A percentile compares a stretch with the other conserved stretches of the same genome.
These are phyloP conservation scores for Tortricodes alternella DNA, from an alignment of 2,888 invertebrate genomes.

Conservation along the genomic window DNA sequence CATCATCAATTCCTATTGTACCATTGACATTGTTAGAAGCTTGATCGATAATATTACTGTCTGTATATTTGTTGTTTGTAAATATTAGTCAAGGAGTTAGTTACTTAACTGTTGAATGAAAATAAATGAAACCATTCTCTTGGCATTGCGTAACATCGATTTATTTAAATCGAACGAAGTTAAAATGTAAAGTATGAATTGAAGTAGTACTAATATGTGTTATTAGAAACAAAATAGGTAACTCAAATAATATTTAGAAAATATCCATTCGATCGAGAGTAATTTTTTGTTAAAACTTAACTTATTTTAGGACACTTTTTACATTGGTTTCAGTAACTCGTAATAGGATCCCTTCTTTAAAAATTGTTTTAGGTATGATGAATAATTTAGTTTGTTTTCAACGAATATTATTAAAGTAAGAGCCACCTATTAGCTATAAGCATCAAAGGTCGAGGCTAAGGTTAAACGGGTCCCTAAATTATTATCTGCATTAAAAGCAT, in stretches of 20 bases:
- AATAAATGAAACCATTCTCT: no score
- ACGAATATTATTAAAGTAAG: not conserved
- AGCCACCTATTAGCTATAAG: not conserved
- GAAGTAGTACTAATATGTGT: no score
- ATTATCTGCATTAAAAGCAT: slow-evolving; percentile 16
- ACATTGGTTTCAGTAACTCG: no score
- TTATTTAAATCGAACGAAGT: no score
- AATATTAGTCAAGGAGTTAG: not conserved
- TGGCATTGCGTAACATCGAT: no score
- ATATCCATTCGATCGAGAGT: no score
- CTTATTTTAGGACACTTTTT: no score
- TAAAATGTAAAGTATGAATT: no score
- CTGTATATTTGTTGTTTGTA: slow-evolving; percentile 12
- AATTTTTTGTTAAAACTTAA: no score
- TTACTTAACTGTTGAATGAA: no score
- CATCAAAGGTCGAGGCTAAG: slow-evolving; percentile 10
- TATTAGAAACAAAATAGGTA: no score
- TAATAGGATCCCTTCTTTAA: not conserved
- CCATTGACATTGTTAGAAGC: slow-evolving; percentile 29
- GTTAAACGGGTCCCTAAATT: slow-evolving; percentile 20
- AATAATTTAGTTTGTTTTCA: not conserved
- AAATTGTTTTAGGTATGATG: not conserved
- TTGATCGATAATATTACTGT: slow-evolving; percentile 15
- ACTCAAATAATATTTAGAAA: no score
- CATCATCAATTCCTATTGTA: slow-evolving; percentile 31